phyloP scores from a whole-genome alignment of 2,888 invertebrate species.

The Drosophila longiperda region DNA sequence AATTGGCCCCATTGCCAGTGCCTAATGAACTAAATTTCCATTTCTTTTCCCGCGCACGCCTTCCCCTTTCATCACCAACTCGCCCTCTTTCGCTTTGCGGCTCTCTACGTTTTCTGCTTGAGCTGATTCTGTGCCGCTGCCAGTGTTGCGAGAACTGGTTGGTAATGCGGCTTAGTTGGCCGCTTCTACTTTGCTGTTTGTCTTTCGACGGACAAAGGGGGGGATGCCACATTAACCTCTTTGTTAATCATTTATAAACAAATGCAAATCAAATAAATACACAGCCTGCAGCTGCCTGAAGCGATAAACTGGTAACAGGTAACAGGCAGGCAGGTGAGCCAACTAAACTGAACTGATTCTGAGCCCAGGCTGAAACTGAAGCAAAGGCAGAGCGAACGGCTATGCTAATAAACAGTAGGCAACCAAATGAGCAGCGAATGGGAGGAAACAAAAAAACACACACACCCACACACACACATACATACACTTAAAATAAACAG shows the following conservation, averaged over 20 bases:
- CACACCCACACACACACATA: slow-evolving; percentile 2
- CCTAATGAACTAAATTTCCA: slow-evolving; percentile 74
- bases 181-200: slow-evolving; percentile 56
- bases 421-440: slow-evolving; percentile 69
- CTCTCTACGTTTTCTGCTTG: slow-evolving; percentile 50
- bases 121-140: slow-evolving; percentile 48
- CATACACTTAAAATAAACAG: slow-evolving; percentile 2
- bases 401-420: slow-evolving; percentile 72
- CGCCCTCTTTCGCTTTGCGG: background rate
- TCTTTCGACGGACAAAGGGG: slow-evolving; percentile 33
- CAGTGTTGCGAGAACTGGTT: slow-evolving; percentile 34
- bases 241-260: slow-evolving; percentile 79
- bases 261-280: slow-evolving; percentile 75
- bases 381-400: slow-evolving; percentile 37
- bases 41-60: slow-evolving; percentile 38
- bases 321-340: slow-evolving; percentile 27
- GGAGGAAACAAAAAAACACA: slow-evolving; percentile 30
- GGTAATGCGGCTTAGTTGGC: slow-evolving; percentile 18
- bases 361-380: slow-evolving; percentile 12
- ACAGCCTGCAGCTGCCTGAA: slow-evolving; percentile 27
- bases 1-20: slow-evolving; percentile 51
- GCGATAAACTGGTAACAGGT: slow-evolving; percentile 7
- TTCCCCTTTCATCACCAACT: slow-evolving; percentile 1
- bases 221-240: slow-evolving; percentile 76
- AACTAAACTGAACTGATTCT: slow-evolving; percentile 35